Evolutionary conservation across 37 sponge, comb jelly and placozoan species (phyloP), one percentile per base, ranked within the genome.

Genomic region (Agelas oroides): DNA sequence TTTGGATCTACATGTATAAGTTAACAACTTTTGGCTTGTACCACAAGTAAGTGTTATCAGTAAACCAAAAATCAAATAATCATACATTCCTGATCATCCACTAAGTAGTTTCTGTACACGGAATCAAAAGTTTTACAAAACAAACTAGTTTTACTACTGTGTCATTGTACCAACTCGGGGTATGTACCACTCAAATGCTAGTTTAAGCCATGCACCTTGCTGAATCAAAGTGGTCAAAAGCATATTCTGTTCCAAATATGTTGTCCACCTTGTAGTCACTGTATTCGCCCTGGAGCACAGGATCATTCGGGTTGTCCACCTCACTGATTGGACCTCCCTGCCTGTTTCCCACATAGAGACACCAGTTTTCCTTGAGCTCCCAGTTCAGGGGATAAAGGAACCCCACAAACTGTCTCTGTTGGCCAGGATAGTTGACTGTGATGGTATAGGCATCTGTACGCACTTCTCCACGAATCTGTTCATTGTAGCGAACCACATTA

Each of bases 231-330:
- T 41, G 73, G 14, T 27, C 39, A 40, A 53, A 81, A 14, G 25
- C 71, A 55, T 53, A 81, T n/a, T 68, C 36, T 20, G 70, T 81
- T n/a, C 39, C 82, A 38, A 76, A 84, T 11, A 33, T 2, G 33
- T 23, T 33, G 35, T 15, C 35, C 17, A 84, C 69, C 38, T 23
- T 17, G 54, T 84, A 84, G 24, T 75, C 77, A 20, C 23, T 28
- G 24, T 84, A 84, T 28, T 25, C 34, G 0, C 85, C 85, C 59
- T 75, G 67, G 35, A 84, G 75, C 11, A 84, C 85, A 33, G 85
- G 67, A 30, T 76, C 85, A 66, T 84, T 84, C 19, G 85, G 77
- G 36, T n/a, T n/a, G 2, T 20, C 73, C 0, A 84, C 66, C 30
- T 84, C 85, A 41, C 30, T 21, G 16, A 84, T 76, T 18, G 66